phyloP scores from a whole-genome alignment of 2,797 vertebrate species.

The Danio aesculapii region DNA sequence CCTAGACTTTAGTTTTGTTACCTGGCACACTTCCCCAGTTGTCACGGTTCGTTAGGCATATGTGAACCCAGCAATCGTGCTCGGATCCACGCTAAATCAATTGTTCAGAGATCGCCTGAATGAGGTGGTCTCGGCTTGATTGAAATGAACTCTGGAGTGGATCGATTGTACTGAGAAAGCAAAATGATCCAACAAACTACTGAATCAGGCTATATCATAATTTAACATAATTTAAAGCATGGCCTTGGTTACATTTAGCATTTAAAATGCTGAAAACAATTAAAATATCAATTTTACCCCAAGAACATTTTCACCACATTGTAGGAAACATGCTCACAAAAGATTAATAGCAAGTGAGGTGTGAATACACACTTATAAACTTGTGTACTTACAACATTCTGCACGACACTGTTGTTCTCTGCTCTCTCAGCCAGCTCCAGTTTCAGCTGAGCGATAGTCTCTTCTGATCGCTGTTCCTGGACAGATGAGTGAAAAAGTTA shows the following conservation, averaged over 20 bases:
- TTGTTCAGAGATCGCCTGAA: too few relatives aligned
- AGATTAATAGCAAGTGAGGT: slow-evolving; percentile 31
- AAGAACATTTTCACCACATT: background rate
- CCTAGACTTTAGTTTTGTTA: too few relatives aligned
- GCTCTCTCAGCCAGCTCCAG: slow-evolving; percentile 27
- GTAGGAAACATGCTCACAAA: background rate
- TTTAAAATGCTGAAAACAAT: background rate
- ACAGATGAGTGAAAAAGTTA: slow-evolving; percentile 26
- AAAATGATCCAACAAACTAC: too few relatives aligned
- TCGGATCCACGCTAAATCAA: too few relatives aligned
- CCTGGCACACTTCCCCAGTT: too few relatives aligned
- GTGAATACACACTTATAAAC: slow-evolving; percentile 12
- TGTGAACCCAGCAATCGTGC: too few relatives aligned
- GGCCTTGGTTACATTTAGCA: background rate
- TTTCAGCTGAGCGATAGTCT: slow-evolving; percentile 53
- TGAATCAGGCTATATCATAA: too few relatives aligned
- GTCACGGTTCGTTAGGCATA: too few relatives aligned
- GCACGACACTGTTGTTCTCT: slow-evolving; percentile 15
- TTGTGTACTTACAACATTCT: slow-evolving; percentile 52
- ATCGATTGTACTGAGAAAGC: too few relatives aligned
- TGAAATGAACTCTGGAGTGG: too few relatives aligned
- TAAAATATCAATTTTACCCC: background rate
- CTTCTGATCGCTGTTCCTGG: slow-evolving; percentile 52
- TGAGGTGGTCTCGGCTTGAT: too few relatives aligned
- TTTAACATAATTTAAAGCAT: too few relatives aligned